These are phyloP conservation scores for Lonchura striata DNA, from an alignment of 2,113 vertebrate species.

Conservation along the genomic window DNA sequence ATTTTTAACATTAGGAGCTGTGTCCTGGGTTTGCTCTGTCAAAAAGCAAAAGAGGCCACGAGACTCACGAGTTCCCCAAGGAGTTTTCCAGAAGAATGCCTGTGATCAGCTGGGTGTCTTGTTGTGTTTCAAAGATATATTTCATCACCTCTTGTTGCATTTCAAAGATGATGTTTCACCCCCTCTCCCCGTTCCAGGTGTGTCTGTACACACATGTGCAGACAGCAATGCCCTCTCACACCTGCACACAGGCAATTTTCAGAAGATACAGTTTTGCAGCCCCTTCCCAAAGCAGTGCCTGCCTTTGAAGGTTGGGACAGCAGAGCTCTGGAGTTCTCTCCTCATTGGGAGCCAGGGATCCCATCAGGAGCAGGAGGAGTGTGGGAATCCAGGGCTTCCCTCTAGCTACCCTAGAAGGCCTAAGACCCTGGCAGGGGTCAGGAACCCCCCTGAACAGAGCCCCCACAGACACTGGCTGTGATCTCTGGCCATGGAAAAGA, in stretches of 20 bases:
- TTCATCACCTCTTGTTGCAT: not conserved
- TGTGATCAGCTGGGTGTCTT: not conserved
- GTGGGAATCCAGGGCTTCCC: too few relatives aligned
- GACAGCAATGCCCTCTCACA: accelerated
- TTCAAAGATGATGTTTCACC: not conserved
- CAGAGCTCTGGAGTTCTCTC: not conserved
- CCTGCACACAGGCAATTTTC: not conserved
- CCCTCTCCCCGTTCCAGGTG: accelerated
- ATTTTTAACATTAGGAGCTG: not conserved
- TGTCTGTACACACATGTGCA: accelerated
- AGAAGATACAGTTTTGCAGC: not conserved
- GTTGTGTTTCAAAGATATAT: not conserved
- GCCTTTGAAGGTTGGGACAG: not conserved
- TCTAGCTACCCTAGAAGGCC: too few relatives aligned
- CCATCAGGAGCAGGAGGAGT: not conserved
- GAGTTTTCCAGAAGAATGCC: not conserved
- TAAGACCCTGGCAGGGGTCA: too few relatives aligned
- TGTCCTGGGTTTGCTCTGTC: not conserved
- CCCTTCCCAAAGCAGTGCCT: not conserved
- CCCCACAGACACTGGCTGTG: too few relatives aligned
- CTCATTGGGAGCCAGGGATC: not conserved
- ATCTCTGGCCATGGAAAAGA: too few relatives aligned
- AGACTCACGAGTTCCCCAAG: not conserved
- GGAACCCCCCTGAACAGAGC: too few relatives aligned
- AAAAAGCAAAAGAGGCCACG: not conserved